Evolutionary conservation across 2,113 vertebrate species (phyloP), one percentile per base, ranked within the genome.

Genomic region (Petrocephalus zakoni): DNA sequence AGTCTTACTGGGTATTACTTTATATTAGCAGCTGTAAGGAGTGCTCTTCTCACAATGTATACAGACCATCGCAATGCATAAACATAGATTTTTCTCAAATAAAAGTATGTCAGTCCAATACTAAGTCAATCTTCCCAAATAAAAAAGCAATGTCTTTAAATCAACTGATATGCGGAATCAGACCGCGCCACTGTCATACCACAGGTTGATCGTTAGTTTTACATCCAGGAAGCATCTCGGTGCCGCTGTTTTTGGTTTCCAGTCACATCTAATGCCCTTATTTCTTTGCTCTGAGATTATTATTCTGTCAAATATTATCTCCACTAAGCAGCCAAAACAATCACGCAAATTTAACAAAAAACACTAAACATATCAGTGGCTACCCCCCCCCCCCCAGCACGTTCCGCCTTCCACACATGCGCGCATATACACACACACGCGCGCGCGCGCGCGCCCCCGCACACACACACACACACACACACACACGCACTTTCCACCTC

Each of bases 201-300:
- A 90, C 91, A 92, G 58, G 88, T 86, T 55, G 83, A 11, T 86
- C n/a, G 34, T 19, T 64, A 75, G 51, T 53, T 52, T 46, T 83
- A 21, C 34, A 51, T 61, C 34, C 64, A n/a, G 17, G 22, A 47
- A 4, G 47, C 0, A 42, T 84, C 58, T 58, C 64, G 61, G 25
- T 68, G 61, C 13, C n/a, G 29, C 64, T 88, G 88, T n/a, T 83
- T 84, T 85, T 55, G 55, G 83, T 87, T 87, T 89, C 61, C 82
- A 87, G 86, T 89, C 91, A 86, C 83, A 83, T 92, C 88, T 90
- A 90, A 91, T 87, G 91, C 87, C 87, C 93, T 89, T 93, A 87
- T 92, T 91, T 88, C 89, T 90, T 93, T 93, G 90, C 90, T 90
- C 92, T 34, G 52, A 15, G 52, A 86, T 56, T 86, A 86, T 86